Base-by-base conservation (phyloP, 1,140 invertebrate species). In the Drosophila sp. region DNA sequence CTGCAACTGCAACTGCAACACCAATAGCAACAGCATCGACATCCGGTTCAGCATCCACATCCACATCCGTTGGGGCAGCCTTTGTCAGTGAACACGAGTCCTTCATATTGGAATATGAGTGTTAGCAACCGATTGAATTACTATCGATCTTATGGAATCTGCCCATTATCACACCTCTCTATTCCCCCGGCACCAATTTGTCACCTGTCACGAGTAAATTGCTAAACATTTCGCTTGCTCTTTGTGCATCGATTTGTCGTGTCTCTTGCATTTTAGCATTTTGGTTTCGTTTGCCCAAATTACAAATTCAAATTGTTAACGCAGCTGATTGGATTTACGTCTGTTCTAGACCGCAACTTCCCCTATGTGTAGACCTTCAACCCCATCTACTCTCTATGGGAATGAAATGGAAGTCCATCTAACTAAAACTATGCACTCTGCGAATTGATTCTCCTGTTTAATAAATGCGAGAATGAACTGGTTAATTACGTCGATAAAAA, bases 71-170 rank as follows among this genome's bases (percentile, higher is more conserved):
- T 48, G 16, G 40, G 50, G 34, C 40, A 14, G 51, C 53, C 45
- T 40, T 50, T 62, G 34, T 38, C 46, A 51, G 59, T n/a, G 78
- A 70, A 46, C 69, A 73, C 27, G 83, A 89, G 51, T 73, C 61
- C 34, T 91, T 91, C 63, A 91, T 91, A 46, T 57, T 91, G n/a
- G 90, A 91, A 72, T 91, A 91, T 72, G 90, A 91, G 66, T 91
- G 90, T 91, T 91, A 91, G 90, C 89, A 58, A 45, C 41, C 58
- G 61, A 78, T 84, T 65, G 58, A 62, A 72, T 72, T 72, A 43
- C 48, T 56, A 84, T 81, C 78, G 78, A 83, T 83, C 46, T 48
- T 2, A 14, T n/a, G 21, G 45, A 16, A 16, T 32, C 8, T 9
- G 14, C 7, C 27, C 34, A 18, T 21, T 56, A 9, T 11, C 29